A percentile compares a stretch with the other conserved stretches of the same genome.
Evolutionary conservation across 2,888 invertebrate species (phyloP).

Genomic region (Agriopis aurantiaria): DNA sequence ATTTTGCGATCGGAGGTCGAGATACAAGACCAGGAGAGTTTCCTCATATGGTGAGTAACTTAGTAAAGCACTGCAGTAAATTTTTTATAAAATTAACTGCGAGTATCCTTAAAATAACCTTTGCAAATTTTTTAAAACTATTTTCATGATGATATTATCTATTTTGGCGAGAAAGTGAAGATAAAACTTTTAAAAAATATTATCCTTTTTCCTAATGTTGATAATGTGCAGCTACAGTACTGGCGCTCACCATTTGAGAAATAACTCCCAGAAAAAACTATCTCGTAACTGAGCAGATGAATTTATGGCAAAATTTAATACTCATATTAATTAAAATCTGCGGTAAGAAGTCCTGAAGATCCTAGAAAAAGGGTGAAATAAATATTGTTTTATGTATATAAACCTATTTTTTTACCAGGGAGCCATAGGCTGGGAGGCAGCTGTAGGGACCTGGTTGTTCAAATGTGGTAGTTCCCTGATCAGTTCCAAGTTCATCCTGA

Average conservation of each 20-base stretch:
- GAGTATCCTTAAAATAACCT: too few relatives aligned
- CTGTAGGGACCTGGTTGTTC: slow-evolving; percentile 61
- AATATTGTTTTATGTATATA: neutral
- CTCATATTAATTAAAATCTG: too few relatives aligned
- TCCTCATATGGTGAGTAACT: slow-evolving; percentile 65
- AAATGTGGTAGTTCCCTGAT: slow-evolving; percentile 89
- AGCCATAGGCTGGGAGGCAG: slow-evolving; percentile 69
- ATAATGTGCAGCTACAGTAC: neutral
- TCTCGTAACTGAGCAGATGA: neutral
- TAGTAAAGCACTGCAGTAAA: neutral
- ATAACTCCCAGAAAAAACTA: neutral
- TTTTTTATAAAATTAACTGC: too few relatives aligned
- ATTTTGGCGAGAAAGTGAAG: too few relatives aligned
- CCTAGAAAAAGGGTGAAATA: too few relatives aligned
- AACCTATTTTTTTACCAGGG: slow-evolving; percentile 52
- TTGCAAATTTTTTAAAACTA: too few relatives aligned
- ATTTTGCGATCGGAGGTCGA: slow-evolving; percentile 56
- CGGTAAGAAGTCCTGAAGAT: too few relatives aligned
- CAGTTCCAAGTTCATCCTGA: slow-evolving; percentile 87
- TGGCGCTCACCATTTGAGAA: neutral
- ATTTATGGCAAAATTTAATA: neutral
- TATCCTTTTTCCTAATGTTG: too few relatives aligned
- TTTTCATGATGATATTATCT: too few relatives aligned
- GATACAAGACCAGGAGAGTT: slow-evolving; percentile 59
- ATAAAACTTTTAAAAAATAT: too few relatives aligned